Evolutionary conservation across 2,797 vertebrate species (phyloP).

Genomic region (Manis pentadactyla): DNA sequence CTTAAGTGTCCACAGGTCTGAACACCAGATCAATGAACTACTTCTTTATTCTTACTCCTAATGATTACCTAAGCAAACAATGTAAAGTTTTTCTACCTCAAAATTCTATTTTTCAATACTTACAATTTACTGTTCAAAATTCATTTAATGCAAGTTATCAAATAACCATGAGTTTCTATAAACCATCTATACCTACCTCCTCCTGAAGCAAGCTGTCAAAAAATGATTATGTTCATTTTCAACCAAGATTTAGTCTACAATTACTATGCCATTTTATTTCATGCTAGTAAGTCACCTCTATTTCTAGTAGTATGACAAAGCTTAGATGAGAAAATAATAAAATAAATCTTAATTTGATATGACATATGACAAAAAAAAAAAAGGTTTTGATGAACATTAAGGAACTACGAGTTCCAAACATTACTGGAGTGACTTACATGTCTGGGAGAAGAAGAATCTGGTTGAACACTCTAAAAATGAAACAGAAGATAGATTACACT

Average conservation of each 20-base stretch:
- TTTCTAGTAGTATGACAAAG: not conserved
- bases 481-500: conserved; percentile 74
- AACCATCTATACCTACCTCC: not conserved
- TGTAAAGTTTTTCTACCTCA: not conserved
- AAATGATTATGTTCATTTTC: conserved; percentile 16
- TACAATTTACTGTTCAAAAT: conserved; percentile 26
- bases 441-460: conserved; percentile 98
- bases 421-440: conserved; percentile 92
- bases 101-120: conserved; percentile 48
- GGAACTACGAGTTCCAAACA: not conserved
- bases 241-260: not conserved
- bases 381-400: not conserved
- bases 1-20: not conserved
- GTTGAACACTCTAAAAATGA: conserved; percentile 96
- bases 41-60: conserved; percentile 4
- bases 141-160: conserved; percentile 31
- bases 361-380: not conserved
- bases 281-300: conserved; percentile 27
- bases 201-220: not conserved
- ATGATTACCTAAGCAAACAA: not conserved
- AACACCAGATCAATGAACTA: not conserved
- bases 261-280: conserved; percentile 11
- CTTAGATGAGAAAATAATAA: conserved; percentile 10
- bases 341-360: conserved; percentile 32
- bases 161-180: not conserved